Evolutionary conservation across 2,113 vertebrate genomes (phyloP).

Genomic region (Gymnarchus niloticus): DNA sequence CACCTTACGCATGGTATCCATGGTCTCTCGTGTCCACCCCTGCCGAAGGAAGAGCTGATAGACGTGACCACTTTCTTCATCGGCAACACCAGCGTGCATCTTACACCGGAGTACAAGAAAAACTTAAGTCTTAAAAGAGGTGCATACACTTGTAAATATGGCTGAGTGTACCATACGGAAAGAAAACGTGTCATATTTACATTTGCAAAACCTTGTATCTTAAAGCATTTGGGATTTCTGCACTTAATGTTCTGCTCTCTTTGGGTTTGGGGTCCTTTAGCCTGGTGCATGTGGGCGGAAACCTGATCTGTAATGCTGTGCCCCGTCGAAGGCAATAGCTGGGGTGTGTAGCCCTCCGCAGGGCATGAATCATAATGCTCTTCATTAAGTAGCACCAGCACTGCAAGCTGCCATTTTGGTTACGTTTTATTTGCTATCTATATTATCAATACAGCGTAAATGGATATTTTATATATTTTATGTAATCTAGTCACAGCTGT

Average conservation of each 20-base stretch:
- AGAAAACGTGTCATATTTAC: constrained; percentile 23
- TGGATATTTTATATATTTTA: constrained; percentile 10
- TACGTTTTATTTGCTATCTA: not conserved
- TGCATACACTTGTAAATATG: constrained; percentile 15
- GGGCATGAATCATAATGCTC: not conserved
- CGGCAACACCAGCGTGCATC: not conserved
- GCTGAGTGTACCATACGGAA: constrained; percentile 27
- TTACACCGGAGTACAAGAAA: not conserved
- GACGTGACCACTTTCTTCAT: not conserved
- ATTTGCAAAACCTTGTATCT: constrained; percentile 26
- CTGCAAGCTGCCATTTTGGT: not conserved
- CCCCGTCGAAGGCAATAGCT: not conserved
- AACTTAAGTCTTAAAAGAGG: constrained; percentile 14
- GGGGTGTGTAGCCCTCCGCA: not conserved
- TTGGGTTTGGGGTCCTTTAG: not conserved
- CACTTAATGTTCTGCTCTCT: constrained; percentile 23
- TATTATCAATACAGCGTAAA: not conserved
- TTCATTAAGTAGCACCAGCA: not conserved
- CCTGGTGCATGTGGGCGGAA: not conserved
- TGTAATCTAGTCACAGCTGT: constrained; percentile 5
- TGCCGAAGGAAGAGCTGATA: not conserved
- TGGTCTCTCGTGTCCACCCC: constrained; percentile 51
- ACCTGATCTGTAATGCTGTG: not conserved
- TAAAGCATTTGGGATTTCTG: constrained; percentile 31
- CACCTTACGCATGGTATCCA: constrained; percentile 79